Conservation (phyloP, 2,888 invertebrate genomes). For the Conomelus anceps region DNA sequence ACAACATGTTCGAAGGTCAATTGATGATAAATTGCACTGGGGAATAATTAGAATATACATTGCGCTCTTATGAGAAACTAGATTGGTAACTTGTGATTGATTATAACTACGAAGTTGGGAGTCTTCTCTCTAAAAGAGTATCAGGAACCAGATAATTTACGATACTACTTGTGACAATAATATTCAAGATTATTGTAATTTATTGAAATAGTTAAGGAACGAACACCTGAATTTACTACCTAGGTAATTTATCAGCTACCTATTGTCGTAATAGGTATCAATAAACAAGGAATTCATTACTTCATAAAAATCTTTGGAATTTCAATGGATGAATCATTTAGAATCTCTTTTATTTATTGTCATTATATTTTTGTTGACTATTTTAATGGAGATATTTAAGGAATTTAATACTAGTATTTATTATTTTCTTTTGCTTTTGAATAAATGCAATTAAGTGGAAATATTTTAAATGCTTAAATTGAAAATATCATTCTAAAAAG, state of each 20-base stretch:
- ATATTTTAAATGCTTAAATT: too few species aligned
- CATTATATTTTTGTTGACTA: too few species aligned
- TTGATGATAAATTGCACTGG: neutral
- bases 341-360: too few species aligned
- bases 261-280: neutral
- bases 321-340: too few species aligned
- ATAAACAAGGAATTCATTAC: neutral
- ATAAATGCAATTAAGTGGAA: too few species aligned
- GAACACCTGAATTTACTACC: neutral
- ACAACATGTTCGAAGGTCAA: neutral
- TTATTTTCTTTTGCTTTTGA: too few species aligned
- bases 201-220: neutral
- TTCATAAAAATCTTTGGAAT: too few species aligned
- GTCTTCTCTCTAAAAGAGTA: neutral
- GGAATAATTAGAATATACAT: neutral
- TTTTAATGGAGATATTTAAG: too few species aligned
- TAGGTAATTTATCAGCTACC: neutral
- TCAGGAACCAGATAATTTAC: neutral
- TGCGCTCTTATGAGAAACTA: neutral
- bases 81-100: neutral
- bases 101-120: neutral
- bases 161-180: neutral
- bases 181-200: neutral
- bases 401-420: too few species aligned
- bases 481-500: too few species aligned